Evolutionary conservation across 2,797 vertebrate genomes (phyloP).

Genomic region (Lophius americanus): DNA sequence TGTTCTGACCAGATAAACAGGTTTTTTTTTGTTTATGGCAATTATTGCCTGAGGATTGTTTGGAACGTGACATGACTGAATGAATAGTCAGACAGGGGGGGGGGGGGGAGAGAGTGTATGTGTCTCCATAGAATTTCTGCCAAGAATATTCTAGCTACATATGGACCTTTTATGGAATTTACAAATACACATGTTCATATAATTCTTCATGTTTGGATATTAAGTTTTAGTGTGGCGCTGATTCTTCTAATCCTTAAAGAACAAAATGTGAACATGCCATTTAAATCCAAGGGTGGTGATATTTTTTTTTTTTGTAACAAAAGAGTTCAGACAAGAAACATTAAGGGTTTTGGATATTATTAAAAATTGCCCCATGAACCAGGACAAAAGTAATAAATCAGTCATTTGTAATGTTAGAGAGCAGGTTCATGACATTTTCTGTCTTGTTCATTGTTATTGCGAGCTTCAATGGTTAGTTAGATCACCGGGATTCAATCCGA

Average conservation of each 20-base stretch:
- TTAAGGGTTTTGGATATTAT: not conserved
- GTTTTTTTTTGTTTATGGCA: conserved; percentile 80
- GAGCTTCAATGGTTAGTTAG: too few species aligned
- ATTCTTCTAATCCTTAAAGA: conserved; percentile 11
- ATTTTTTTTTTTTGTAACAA: not conserved
- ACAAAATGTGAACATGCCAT: not conserved
- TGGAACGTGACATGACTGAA: conserved; percentile 80
- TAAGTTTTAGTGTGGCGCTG: not conserved
- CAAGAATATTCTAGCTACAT: conserved; percentile 43
- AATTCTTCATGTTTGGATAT: conserved; percentile 9
- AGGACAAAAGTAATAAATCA: not conserved
- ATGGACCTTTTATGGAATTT: conserved; percentile 34
- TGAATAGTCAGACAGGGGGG: conserved; percentile 64
- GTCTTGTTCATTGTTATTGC: too few species aligned
- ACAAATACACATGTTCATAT: conserved; percentile 30
- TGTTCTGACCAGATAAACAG: conserved; percentile 82
- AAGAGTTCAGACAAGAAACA: conserved; percentile 4
- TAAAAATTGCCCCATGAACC: not conserved
- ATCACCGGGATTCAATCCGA: too few species aligned
- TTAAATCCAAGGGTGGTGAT: not conserved
- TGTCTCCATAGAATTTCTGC: conserved; percentile 65
- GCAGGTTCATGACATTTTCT: too few species aligned
- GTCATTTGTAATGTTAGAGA: too few species aligned
- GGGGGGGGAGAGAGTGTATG: conserved; percentile 59
- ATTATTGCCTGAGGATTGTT: conserved; percentile 85